A percentile compares a stretch with the other conserved stretches of the same genome.
These are phyloP conservation scores for Netelia virgata DNA, from an alignment of 2,888 invertebrate genomes.

Conservation along the genomic window DNA sequence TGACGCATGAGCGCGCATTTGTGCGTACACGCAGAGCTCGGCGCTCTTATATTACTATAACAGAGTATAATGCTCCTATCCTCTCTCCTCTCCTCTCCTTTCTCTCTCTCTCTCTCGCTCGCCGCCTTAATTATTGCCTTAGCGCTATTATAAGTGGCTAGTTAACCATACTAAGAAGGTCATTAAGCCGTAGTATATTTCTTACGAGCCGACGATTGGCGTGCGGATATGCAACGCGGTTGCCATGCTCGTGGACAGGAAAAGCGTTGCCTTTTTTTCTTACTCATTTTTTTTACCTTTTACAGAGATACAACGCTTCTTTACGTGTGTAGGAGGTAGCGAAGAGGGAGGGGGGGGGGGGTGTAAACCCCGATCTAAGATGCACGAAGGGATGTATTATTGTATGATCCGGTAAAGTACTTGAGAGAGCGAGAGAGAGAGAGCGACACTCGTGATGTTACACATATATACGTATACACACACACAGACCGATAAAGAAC, in stretches of 20 bases:
- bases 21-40: constrained; percentile 78
- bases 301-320: constrained; percentile 8
- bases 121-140: constrained; percentile 81
- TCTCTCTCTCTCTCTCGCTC: constrained; percentile 50
- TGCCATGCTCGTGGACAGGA: constrained; percentile 66
- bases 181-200: constrained; percentile 79
- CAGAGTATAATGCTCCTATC: constrained; percentile 62
- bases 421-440: neutral
- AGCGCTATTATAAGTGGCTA: constrained; percentile 80
- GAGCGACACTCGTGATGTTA: neutral
- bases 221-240: constrained; percentile 65
- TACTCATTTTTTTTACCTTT: constrained; percentile 1
- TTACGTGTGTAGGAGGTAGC: neutral
- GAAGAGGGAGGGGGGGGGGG: too few species aligned
- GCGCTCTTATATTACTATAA: constrained; percentile 67
- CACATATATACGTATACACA: neutral
- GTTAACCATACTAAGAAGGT: constrained; percentile 83
- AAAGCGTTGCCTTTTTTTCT: constrained; percentile 68
- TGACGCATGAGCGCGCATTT: constrained; percentile 81
- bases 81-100: constrained; percentile 46
- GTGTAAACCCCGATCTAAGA: constrained; percentile 1
- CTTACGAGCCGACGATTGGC: constrained; percentile 76
- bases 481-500: neutral
- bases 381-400: constrained; percentile 25
- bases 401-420: constrained; percentile 2